Conservation (phyloP, 2,888 invertebrate species). For the Anodontia alba region DNA sequence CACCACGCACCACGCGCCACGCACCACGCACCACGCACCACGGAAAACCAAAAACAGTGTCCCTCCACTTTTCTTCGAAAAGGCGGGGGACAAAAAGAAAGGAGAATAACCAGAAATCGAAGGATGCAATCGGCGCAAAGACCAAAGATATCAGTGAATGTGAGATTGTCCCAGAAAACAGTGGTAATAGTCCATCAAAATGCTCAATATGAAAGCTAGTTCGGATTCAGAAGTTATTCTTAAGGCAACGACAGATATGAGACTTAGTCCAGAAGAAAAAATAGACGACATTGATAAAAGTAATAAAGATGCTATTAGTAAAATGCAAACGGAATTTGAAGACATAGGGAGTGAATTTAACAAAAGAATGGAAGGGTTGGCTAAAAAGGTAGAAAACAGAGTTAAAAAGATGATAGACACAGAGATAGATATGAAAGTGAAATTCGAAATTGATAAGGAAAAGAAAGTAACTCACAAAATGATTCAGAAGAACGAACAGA, state of each 20-base stretch:
- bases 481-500: not conserved
- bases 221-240: not conserved
- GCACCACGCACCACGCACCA: too few relatives aligned
- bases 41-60: too few relatives aligned
- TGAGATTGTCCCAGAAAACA: too few relatives aligned
- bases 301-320: not conserved
- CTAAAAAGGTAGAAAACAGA: not conserved
- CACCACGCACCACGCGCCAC: too few relatives aligned
- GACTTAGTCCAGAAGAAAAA: not conserved
- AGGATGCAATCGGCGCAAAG: too few relatives aligned
- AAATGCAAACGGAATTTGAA: not conserved
- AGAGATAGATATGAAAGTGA: not conserved
- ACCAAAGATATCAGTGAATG: too few relatives aligned
- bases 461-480: not conserved
- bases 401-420: slow-evolving; percentile 4
- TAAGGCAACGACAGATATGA: not conserved
- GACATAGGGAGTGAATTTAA: not conserved
- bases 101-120: too few relatives aligned
- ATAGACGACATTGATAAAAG: not conserved
- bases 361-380: not conserved
- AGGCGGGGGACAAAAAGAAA: too few relatives aligned
- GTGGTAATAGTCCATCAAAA: too few relatives aligned
- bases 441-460: not conserved
- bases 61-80: too few relatives aligned
- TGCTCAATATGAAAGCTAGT: too few relatives aligned